Conservation (phyloP, 2,888 invertebrate species). For the Atrina japonica region DNA sequence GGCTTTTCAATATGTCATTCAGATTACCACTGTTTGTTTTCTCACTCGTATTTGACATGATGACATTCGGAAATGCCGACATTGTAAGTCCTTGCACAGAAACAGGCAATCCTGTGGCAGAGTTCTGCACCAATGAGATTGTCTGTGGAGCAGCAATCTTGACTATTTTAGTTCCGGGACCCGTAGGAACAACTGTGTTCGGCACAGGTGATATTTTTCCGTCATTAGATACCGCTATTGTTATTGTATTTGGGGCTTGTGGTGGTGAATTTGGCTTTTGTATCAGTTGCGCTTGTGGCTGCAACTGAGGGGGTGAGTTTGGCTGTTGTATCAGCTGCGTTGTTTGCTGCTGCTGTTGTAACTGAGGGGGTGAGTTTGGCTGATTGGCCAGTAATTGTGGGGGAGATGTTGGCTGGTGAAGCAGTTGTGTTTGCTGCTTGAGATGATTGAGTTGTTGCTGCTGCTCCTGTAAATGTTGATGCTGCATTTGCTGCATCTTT, state of each 20-base stretch:
- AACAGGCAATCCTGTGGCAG: conserved; percentile 24
- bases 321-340: conserved; percentile 40
- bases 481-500: conserved; percentile 59
- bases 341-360: conserved; percentile 48
- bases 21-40: conserved; percentile 54
- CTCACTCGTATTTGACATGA: conserved; percentile 50
- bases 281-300: conserved; percentile 15
- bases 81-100: conserved; percentile 46
- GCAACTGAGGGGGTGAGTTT: conserved; percentile 34
- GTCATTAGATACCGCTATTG: conserved; percentile 45
- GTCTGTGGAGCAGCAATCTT: conserved; percentile 64
- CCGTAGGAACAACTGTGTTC: conserved; percentile 39
- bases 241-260: conserved; percentile 35
- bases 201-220: conserved; percentile 46
- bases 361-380: conserved; percentile 31
- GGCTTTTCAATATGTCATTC: conserved; percentile 53
- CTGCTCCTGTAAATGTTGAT: conserved; percentile 66
- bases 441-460: conserved; percentile 65
- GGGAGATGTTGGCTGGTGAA: conserved; percentile 45
- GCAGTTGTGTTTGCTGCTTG: conserved; percentile 61
- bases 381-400: conserved; percentile 43
- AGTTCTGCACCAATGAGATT: conserved; percentile 56
- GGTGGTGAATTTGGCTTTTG: conserved; percentile 41
- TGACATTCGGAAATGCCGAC: conserved; percentile 47
- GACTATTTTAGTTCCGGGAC: conserved; percentile 52